phyloP scores from a whole-genome alignment of 2,113 vertebrate species.

The Sceloporus undulatus region DNA sequence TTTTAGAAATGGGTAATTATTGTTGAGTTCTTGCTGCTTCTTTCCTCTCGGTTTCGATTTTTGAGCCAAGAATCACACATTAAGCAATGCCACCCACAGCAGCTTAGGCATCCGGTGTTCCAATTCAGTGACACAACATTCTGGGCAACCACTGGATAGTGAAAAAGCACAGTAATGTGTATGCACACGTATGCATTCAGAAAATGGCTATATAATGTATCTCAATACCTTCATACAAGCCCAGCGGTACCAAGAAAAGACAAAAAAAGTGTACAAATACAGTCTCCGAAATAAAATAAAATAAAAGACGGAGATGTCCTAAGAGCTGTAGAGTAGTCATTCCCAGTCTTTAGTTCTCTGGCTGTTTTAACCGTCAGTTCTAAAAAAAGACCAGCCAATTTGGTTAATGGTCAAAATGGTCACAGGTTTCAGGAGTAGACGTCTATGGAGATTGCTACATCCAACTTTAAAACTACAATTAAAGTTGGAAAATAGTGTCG shows the following conservation, averaged over 20 bases:
- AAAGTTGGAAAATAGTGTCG: too few species aligned
- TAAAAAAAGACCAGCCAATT: too few species aligned
- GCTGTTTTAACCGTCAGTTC: too few species aligned
- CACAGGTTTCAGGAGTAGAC: too few species aligned
- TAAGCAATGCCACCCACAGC: not conserved
- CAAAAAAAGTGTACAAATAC: not conserved
- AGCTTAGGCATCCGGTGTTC: not conserved
- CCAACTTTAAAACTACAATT: too few species aligned
- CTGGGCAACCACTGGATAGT: slow-evolving; percentile 16
- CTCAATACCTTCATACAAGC: too few species aligned
- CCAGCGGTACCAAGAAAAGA: not conserved
- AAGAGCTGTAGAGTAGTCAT: too few species aligned
- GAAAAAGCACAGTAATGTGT: rapidly evolving
- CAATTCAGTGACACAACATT: slow-evolving; percentile 21
- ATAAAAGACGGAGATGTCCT: too few species aligned
- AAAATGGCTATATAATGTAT: not conserved
- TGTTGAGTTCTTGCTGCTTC: slow-evolving; percentile 41
- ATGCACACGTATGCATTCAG: not conserved
- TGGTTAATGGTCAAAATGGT: too few species aligned
- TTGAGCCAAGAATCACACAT: slow-evolving; percentile 25
- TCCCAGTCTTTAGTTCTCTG: too few species aligned
- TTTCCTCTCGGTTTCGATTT: slow-evolving; percentile 46
- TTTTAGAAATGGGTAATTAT: slow-evolving; percentile 62
- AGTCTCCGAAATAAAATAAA: not conserved
- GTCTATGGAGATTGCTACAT: too few species aligned